These are phyloP conservation scores for Cebidichthys violaceus DNA, from an alignment of 2,113 vertebrate species.

Conservation along the genomic window DNA sequence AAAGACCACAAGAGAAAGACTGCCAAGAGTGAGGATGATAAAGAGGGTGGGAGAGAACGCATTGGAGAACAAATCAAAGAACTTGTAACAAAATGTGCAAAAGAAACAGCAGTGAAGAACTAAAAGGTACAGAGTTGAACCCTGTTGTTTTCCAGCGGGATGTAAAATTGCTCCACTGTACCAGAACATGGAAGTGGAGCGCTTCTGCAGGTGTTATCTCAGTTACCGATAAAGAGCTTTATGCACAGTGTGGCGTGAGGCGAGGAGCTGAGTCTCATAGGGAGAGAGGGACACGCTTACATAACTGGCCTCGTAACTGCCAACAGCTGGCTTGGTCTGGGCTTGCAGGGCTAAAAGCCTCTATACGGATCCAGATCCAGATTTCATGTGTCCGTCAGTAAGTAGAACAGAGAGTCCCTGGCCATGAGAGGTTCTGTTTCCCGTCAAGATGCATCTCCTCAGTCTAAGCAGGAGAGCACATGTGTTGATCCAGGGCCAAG, in stretches of 20 bases:
- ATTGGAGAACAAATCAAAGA: slow-evolving; percentile 39
- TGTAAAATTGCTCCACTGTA: slow-evolving; percentile 41
- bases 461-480: slow-evolving; percentile 42
- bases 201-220: slow-evolving; percentile 72
- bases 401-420: slow-evolving; percentile 62
- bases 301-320: slow-evolving; percentile 61
- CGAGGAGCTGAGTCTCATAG: slow-evolving; percentile 26
- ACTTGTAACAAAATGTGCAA: slow-evolving; percentile 32
- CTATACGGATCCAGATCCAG: slow-evolving; percentile 47
- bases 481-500: slow-evolving; percentile 57
- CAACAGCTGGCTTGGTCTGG: slow-evolving; percentile 64
- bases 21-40: slow-evolving; percentile 48
- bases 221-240: slow-evolving; percentile 64
- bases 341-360: slow-evolving; percentile 53
- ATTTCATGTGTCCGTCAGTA: slow-evolving; percentile 58
- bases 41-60: slow-evolving; percentile 24
- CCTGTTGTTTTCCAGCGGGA: slow-evolving; percentile 43
- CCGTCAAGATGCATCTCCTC: slow-evolving; percentile 51
- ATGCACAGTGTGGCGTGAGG: slow-evolving; percentile 52
- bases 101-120: slow-evolving; percentile 15
- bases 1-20: slow-evolving; percentile 40
- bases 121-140: slow-evolving; percentile 44
- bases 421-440: slow-evolving; percentile 51
- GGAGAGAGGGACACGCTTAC: slow-evolving; percentile 61
- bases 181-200: slow-evolving; percentile 50